A percentile compares a stretch with the other conserved stretches of the same genome.
phyloP scores from a whole-genome alignment of 2,113 vertebrate species.

The Microtus montanus region DNA sequence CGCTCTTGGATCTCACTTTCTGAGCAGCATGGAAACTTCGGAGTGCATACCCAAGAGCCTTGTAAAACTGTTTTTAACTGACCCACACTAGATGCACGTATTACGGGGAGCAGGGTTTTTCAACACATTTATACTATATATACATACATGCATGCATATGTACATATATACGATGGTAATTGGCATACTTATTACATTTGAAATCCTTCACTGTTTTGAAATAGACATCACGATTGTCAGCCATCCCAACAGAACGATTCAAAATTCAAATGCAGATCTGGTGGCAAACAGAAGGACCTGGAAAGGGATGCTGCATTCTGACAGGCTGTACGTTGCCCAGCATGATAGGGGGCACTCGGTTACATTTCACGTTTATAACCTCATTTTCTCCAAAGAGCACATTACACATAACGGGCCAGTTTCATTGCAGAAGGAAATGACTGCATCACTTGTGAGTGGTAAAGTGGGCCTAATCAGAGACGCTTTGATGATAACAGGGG shows the following conservation, averaged over 20 bases:
- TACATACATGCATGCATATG: neutral
- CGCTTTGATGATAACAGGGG: neutral
- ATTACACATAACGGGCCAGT: neutral
- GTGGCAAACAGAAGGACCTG: neutral
- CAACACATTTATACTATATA: too few relatives aligned
- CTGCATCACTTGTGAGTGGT: neutral
- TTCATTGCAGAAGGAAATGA: slow-evolving; percentile 43
- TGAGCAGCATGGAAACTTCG: neutral
- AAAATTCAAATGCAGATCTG: slow-evolving; percentile 46
- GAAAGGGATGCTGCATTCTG: neutral
- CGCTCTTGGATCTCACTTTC: neutral
- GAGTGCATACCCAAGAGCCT: neutral
- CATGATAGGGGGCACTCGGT: neutral
- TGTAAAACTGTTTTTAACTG: neutral
- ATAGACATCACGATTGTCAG: neutral
- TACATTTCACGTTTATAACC: slow-evolving; percentile 57
- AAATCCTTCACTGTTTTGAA: neutral
- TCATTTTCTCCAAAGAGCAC: slow-evolving; percentile 41
- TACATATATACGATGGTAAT: neutral
- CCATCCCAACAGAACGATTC: neutral
- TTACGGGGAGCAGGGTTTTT: neutral
- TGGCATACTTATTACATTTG: neutral
- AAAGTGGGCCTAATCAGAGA: slow-evolving; percentile 12
- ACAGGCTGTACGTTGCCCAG: neutral
- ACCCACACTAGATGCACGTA: neutral